Evolutionary conservation across 2,797 vertebrate genomes (phyloP).

Genomic region (Graptemys geographica): DNA sequence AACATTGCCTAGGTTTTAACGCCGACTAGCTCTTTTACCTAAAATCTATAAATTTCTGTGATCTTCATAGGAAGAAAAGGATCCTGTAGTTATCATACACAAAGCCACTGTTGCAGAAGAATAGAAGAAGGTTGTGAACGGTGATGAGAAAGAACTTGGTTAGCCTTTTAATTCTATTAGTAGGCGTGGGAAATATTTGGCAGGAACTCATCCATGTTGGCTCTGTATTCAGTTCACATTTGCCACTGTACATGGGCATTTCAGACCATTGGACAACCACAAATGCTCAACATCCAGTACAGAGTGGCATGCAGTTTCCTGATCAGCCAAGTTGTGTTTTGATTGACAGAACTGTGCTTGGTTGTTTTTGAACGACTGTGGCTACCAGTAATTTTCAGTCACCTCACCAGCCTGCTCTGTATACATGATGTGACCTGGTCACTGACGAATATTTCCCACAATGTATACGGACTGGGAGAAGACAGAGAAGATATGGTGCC

Average conservation of each 20-base stretch:
- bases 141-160: background rate
- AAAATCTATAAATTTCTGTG: background rate
- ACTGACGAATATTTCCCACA: background rate
- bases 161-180: background rate
- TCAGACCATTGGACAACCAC: background rate
- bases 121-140: fast-evolving
- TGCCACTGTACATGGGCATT: background rate
- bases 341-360: background rate
- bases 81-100: background rate
- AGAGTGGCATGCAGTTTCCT: background rate
- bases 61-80: background rate
- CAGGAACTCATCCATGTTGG: fast-evolving
- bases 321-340: background rate
- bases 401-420: fast-evolving
- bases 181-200: background rate
- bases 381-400: background rate
- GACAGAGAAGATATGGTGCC: constrained; percentile 28
- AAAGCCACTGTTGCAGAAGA: background rate
- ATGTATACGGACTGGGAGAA: constrained; percentile 6
- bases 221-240: fast-evolving
- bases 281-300: background rate
- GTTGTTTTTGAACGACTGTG: background rate
- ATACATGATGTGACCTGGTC: background rate
- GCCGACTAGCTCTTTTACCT: background rate
- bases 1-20: background rate